These are phyloP conservation scores for Alca torda DNA, from an alignment of 2,797 vertebrate species.

Conservation along the genomic window DNA sequence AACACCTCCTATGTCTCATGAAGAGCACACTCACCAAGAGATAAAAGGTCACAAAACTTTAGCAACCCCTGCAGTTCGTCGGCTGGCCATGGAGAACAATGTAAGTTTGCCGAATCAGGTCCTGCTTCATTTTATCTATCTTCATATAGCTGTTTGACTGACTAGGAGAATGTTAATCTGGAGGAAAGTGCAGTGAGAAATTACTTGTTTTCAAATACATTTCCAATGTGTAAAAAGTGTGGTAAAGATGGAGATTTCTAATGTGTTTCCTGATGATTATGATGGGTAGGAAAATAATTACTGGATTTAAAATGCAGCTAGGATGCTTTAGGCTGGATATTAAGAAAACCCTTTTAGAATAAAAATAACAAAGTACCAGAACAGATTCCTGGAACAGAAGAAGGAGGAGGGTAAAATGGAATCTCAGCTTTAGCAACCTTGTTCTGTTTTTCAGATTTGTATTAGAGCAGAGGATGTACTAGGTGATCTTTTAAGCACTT, in stretches of 20 bases:
- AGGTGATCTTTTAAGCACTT: not conserved
- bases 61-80: constrained; percentile 93
- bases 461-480: not conserved
- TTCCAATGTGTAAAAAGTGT: not conserved
- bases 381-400: not conserved
- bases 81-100: constrained; percentile 96
- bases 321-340: not conserved
- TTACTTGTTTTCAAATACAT: not conserved
- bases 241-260: not conserved
- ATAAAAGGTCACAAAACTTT: constrained; percentile 95
- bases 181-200: not conserved
- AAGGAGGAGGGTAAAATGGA: not conserved
- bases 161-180: not conserved
- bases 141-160: not conserved
- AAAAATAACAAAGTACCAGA: not conserved
- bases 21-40: constrained; percentile 96
- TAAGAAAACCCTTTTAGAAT: not conserved
- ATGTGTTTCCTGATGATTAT: not conserved
- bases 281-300: not conserved
- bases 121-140: not conserved
- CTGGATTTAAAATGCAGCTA: not conserved
- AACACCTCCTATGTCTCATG: constrained; percentile 90
- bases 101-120: constrained; percentile 70
- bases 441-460: not conserved
- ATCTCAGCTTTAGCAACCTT: not conserved